phyloP scores from a whole-genome alignment of 1,140 invertebrate genomes.

The Cydia strobilella region DNA sequence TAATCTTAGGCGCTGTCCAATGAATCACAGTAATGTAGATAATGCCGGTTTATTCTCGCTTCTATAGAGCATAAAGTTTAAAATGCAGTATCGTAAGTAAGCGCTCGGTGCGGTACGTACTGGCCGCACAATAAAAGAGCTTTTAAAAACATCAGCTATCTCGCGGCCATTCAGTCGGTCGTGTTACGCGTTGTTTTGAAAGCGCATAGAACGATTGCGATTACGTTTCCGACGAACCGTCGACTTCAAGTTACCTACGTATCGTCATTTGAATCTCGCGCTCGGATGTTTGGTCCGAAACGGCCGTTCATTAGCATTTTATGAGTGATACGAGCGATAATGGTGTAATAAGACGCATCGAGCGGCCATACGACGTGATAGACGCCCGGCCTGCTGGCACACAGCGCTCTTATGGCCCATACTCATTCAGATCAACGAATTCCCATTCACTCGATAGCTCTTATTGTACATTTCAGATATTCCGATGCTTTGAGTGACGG shows the following conservation, averaged over 20 bases:
- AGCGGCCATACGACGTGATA: constrained; percentile 72
- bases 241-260: constrained; percentile 74
- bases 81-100: constrained; percentile 37
- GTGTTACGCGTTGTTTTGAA: constrained; percentile 76
- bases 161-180: constrained; percentile 61
- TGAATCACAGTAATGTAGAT: constrained; percentile 25
- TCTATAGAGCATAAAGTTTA: constrained; percentile 35
- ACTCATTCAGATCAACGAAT: constrained; percentile 59
- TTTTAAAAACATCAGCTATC: constrained; percentile 73
- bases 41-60: constrained; percentile 21
- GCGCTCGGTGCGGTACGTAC: constrained; percentile 38
- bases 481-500: constrained; percentile 42
- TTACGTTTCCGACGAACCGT: constrained; percentile 76
- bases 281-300: constrained; percentile 77
- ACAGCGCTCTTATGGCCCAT: constrained; percentile 64
- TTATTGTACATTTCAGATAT: constrained; percentile 67
- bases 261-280: constrained; percentile 76
- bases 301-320: constrained; percentile 79
- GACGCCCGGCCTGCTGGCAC: constrained; percentile 63
- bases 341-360: constrained; percentile 76
- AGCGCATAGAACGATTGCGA: constrained; percentile 70
- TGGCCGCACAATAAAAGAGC: constrained; percentile 70
- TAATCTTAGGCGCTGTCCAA: constrained; percentile 27
- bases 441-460: constrained; percentile 63
- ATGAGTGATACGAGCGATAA: constrained; percentile 78